Evolutionary conservation across 1,140 invertebrate genomes (phyloP).

Genomic region (Halesus radiatus): DNA sequence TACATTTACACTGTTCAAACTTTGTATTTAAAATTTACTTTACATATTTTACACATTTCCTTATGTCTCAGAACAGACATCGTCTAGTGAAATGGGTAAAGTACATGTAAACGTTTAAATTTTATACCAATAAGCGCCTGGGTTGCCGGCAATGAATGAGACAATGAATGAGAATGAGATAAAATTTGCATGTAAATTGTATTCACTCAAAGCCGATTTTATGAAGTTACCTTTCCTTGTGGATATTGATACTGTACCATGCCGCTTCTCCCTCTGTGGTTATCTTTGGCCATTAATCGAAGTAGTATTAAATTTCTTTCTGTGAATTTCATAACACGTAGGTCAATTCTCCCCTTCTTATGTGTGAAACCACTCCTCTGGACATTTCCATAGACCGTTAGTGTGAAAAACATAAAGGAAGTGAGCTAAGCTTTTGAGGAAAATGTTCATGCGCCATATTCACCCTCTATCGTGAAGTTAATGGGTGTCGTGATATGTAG

Average conservation of each 20-base stretch:
- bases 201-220: not conserved
- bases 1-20: too few relatives aligned
- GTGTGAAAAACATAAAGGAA: conserved; percentile 7
- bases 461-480: conserved; percentile 6
- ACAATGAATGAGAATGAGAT: too few relatives aligned
- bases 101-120: too few relatives aligned
- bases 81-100: too few relatives aligned
- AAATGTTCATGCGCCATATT: conserved; percentile 14
- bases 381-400: conserved; percentile 4
- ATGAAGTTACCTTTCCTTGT: not conserved
- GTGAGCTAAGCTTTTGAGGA: not conserved
- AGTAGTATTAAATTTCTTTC: conserved; percentile 9
- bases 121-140: too few relatives aligned
- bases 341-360: not conserved
- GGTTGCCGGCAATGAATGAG: too few relatives aligned
- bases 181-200: conserved; percentile 6
- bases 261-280: not conserved
- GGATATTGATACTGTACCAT: not conserved
- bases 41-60: too few relatives aligned
- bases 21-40: too few relatives aligned
- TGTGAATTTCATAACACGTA: conserved; percentile 9
- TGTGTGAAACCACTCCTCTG: not conserved
- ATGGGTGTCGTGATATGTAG: conserved; percentile 12
- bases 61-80: too few relatives aligned
- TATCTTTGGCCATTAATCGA: conserved; percentile 8